These are phyloP conservation scores for Sylvilagus floridanus DNA, from an alignment of 2,797 vertebrate genomes.

Conservation along the genomic window DNA sequence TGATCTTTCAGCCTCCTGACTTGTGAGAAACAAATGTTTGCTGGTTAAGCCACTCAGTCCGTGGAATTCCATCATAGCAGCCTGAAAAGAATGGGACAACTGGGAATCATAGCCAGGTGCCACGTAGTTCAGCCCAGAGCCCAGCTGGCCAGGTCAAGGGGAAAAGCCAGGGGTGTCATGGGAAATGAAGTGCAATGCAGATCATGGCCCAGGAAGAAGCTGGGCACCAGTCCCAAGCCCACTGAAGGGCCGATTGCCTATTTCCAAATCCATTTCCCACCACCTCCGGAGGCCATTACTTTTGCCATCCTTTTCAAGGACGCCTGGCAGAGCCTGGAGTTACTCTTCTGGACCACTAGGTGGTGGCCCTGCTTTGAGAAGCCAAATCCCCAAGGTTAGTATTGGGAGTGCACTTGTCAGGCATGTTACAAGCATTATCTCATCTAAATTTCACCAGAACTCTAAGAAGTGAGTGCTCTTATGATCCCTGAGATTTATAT, in stretches of 20 bases:
- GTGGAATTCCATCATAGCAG: not conserved
- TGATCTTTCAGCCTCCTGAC: not conserved
- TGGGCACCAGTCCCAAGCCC: not conserved
- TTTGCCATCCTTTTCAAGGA: not conserved
- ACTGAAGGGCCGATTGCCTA: too few species aligned
- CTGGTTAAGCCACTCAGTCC: not conserved
- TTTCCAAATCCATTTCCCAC: not conserved
- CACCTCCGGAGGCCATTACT: accelerated
- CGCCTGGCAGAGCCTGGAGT: slow-evolving; percentile 1
- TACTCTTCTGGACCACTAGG: slow-evolving; percentile 53
- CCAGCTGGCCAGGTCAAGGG: not conserved
- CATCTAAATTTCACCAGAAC: slow-evolving; percentile 44
- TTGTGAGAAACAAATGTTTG: not conserved
- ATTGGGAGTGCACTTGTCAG: not conserved
- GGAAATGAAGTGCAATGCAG: not conserved
- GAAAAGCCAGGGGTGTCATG: not conserved
- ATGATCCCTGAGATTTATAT: not conserved
- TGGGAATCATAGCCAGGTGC: not conserved
- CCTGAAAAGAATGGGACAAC: not conserved
- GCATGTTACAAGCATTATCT: not conserved
- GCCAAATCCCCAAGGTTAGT: not conserved
- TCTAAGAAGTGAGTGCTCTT: not conserved
- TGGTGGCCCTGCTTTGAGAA: slow-evolving; percentile 50
- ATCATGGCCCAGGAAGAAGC: not conserved
- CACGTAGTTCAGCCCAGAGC: not conserved